Conservation (phyloP, 2,888 invertebrate genomes). For the Melolontha melolontha region DNA sequence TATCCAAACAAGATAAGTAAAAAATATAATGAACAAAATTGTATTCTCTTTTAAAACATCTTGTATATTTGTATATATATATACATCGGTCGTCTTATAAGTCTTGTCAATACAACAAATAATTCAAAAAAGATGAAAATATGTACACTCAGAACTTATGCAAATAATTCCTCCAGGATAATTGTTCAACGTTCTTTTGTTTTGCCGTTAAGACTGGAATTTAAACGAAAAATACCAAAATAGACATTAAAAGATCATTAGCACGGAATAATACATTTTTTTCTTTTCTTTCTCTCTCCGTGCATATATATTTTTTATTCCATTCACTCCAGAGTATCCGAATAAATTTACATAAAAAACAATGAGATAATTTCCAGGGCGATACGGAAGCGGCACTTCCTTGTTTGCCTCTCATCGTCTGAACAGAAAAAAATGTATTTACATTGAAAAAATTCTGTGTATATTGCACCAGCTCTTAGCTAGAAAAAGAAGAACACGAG, state of each 20-base stretch:
- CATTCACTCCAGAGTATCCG: background rate
- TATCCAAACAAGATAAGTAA: too few relatives aligned
- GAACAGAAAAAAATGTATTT: conserved; percentile 9
- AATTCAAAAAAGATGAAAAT: too few relatives aligned
- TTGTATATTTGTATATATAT: too few relatives aligned
- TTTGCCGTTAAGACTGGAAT: background rate
- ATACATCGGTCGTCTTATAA: too few relatives aligned
- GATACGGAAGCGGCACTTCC: conserved; percentile 16
- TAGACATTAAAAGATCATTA: conserved; percentile 32
- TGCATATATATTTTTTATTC: background rate
- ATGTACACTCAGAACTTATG: too few relatives aligned
- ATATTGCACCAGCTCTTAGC: conserved; percentile 29
- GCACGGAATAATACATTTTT: conserved; percentile 8
- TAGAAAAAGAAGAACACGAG: conserved; percentile 45
- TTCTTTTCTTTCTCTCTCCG: conserved; percentile 1
- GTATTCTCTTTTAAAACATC: too few relatives aligned
- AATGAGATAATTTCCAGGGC: conserved; percentile 4
- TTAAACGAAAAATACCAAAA: conserved; percentile 2
- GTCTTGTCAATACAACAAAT: too few relatives aligned
- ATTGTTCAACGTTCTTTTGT: too few relatives aligned
- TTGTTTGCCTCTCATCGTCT: conserved; percentile 13
- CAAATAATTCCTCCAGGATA: too few relatives aligned
- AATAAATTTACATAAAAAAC: conserved; percentile 30
- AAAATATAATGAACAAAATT: too few relatives aligned
- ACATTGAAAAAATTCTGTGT: conserved; percentile 9